These are phyloP conservation scores for Athalia rosae DNA, from an alignment of 2,888 invertebrate species.

Conservation along the genomic window DNA sequence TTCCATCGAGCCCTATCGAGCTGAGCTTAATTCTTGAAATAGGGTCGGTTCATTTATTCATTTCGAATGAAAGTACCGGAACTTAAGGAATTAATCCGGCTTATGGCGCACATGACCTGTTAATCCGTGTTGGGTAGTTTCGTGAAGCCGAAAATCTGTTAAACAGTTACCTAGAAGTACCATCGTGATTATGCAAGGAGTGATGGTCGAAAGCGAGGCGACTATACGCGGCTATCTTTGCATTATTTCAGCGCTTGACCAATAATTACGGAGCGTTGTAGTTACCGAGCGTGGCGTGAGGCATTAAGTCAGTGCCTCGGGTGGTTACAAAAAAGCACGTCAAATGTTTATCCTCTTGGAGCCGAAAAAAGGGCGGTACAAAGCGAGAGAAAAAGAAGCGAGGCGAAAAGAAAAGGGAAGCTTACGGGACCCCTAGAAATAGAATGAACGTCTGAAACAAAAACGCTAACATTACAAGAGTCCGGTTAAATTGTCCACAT, in stretches of 20 bases:
- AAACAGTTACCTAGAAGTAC: slow-evolving; percentile 26
- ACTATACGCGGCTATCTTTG: not conserved
- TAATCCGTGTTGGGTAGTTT: slow-evolving; percentile 21
- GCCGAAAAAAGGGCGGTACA: not conserved
- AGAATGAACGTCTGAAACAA: slow-evolving; percentile 32
- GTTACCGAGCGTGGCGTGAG: not conserved
- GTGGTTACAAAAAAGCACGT: slow-evolving; percentile 18
- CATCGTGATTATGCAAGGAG: slow-evolving; percentile 7
- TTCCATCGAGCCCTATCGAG: not conserved
- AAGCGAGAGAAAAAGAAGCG: slow-evolving; percentile 13
- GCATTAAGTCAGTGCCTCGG: not conserved
- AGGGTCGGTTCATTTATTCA: slow-evolving; percentile 12
- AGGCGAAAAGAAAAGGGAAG: slow-evolving; percentile 12
- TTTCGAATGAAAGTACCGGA: slow-evolving; percentile 7
- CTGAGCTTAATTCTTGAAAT: slow-evolving; percentile 28
- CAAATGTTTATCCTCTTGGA: slow-evolving; percentile 27
- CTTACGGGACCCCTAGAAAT: slow-evolving; percentile 30
- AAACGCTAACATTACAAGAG: slow-evolving; percentile 43
- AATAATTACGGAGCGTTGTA: slow-evolving; percentile 17
- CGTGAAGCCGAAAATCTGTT: slow-evolving; percentile 20
- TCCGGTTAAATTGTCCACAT: slow-evolving; percentile 42
- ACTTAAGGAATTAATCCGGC: slow-evolving; percentile 31
- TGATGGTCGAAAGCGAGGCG: not conserved
- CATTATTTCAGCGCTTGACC: slow-evolving; percentile 25
- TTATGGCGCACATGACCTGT: slow-evolving; percentile 2